Evolutionary conservation across 2,888 invertebrate genomes (phyloP).

Genomic region (Blera fallax): DNA sequence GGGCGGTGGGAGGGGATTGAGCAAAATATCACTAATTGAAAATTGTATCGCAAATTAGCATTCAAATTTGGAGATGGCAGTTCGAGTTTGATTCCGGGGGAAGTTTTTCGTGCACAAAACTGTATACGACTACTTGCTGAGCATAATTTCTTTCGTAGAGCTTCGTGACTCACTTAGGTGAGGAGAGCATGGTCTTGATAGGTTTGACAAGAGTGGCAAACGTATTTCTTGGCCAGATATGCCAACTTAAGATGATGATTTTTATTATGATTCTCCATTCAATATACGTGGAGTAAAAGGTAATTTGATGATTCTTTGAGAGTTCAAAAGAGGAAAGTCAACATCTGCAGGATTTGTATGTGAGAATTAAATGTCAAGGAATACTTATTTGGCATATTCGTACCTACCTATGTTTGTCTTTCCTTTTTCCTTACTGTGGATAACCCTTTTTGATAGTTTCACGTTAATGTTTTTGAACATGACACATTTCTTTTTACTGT

Average conservation of each 20-base stretch:
- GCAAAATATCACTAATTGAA: conserved; percentile 71
- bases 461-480: no score
- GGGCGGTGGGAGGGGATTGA: neutral
- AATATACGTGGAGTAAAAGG: neutral
- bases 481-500: no score
- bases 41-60: conserved; percentile 71
- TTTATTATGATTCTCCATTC: no score
- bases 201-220: neutral
- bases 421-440: no score
- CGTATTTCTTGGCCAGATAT: neutral
- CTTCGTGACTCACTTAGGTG: conserved; percentile 49
- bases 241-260: conserved; percentile 5
- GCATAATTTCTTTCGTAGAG: conserved; percentile 1
- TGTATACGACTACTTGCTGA: conserved; percentile 1
- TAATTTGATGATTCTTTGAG: neutral
- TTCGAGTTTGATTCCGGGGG: conserved; percentile 30
- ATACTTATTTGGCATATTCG: no score
- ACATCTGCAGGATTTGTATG: neutral
- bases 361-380: no score
- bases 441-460: no score
- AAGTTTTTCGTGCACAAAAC: conserved; percentile 18
- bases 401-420: no score
- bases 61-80: conserved; percentile 70
- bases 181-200: neutral
- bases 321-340: neutral